Evolutionary conservation across 2,113 vertebrate species (phyloP), one percentile per base, ranked within the genome.

Genomic region (Carassius carassius): DNA sequence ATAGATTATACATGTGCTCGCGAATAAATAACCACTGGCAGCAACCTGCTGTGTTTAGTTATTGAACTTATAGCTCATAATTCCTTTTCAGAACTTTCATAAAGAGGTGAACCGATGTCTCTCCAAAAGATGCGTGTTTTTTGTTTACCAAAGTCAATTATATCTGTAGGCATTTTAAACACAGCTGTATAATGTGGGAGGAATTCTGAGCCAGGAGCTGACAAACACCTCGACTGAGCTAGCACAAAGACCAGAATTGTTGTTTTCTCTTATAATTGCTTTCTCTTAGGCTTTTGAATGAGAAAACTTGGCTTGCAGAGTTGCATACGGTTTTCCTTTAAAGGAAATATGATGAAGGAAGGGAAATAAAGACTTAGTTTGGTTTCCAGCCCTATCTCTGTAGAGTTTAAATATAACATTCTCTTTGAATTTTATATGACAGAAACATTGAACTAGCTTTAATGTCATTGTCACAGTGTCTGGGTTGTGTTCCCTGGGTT

Each of bases 1-100:
- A 84, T 90, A 90, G 90, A 94, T 91, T 91, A 91, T 85, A 91
- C 86, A 90, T 89, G 90, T 83, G 88, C 91, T 91, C 86, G 90
- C 91, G 92, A 92, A 93, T 93, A 91, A 87, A 93, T 93, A 86
- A 70, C 84, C 91, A 88, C 85, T 88, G 88, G 91, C 86, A 85
- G 89, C 72, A 44, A 81, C 91, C 90, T 88, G 91, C 92, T 89
- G 90, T 79, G 90, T 73, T 88, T 88, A 87, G 77, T 92, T 91
- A 91, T 85, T 90, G 85, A 90, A 91, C 89, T 91, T 92, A 86
- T 84, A 92, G 91, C 86, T 91, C 87, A 84, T 91, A 90, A 93
- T 92, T 11, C 84, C 91, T 87, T 90, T 93, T 92, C 89, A 88
- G 91, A 93, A 93, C 86, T 90, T 91, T 84, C 63, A 84, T 37